Evolutionary conservation across 1,140 invertebrate genomes (phyloP), one percentile per base, ranked within the genome.

Genomic region (Drosophila bocki): DNA sequence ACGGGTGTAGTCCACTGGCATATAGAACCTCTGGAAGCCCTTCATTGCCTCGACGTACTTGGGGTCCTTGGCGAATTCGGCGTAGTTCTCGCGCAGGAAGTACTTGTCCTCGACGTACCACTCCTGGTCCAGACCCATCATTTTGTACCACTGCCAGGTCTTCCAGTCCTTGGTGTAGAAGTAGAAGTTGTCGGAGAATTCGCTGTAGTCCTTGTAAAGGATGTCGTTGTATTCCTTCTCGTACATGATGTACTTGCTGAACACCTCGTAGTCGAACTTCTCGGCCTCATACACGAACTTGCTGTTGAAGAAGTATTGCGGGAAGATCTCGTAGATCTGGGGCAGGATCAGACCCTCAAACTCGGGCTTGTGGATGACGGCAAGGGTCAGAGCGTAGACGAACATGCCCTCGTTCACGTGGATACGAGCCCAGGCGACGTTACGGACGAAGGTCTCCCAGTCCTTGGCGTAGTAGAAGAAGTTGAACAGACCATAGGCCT

Each of bases 401-500:
- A 56, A 56, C 53, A 56, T 56, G 53, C 53, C 53, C 53, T 56
- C 53, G 35, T 56, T 56, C 13, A 56, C 53, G 35, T 56, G 53
- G 13, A 56, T 56, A 4, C 53, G 35, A 13, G 53, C 53, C 53
- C 53, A 56, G 53, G 53, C 53, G 4, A 39, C 53, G 35, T 56
- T 56, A 19, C 35, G 33, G 35, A 39, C 35, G 35, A 56, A 56
- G 8, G 53, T 56, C 19, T 56, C 53, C 53, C 53, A 56, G 35
- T 56, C 53, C 53, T 56, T 56, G 53, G 53, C 53, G 19, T 56
- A 56, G 53, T 56, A 56, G 35, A 56, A 56, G 53, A 56, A 56
- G 53, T 56, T 56, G 53, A 56, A 56, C 53, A 56, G 35, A 26
- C 53, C 53, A 33, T 39, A 26, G 35, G 53, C 53, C 53, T 56